These are phyloP conservation scores for Hofmannophila pseudospretella DNA, from an alignment of 2,888 invertebrate species.

Conservation along the genomic window DNA sequence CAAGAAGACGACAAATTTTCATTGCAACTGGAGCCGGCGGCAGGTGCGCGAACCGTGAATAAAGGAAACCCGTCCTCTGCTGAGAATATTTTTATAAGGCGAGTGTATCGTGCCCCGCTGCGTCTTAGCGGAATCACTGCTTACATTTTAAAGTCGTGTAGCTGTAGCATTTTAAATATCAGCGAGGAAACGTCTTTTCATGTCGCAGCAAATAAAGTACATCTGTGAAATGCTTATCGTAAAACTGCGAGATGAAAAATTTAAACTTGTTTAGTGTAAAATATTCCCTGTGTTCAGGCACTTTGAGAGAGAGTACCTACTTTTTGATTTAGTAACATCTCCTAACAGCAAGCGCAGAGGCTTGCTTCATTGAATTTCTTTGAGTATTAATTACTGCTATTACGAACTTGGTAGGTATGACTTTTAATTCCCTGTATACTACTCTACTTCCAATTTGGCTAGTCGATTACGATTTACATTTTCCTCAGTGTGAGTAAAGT, in stretches of 20 bases:
- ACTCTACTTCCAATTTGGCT: too few relatives aligned
- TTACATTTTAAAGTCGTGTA: constrained; percentile 42
- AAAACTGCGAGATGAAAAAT: not conserved
- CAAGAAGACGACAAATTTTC: constrained; percentile 63
- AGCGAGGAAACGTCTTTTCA: constrained; percentile 23
- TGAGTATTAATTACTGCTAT: not conserved
- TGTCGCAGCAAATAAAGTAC: constrained; percentile 14
- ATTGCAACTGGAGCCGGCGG: constrained; percentile 42
- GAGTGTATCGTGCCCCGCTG: constrained; percentile 25
- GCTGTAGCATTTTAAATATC: constrained; percentile 35
- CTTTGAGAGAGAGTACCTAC: too few relatives aligned
- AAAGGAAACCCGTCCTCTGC: constrained; percentile 43
- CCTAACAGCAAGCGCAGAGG: too few relatives aligned
- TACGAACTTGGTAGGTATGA: not conserved
- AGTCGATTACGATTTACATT: too few relatives aligned
- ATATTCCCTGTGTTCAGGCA: not conserved
- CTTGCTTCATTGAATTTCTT: too few relatives aligned
- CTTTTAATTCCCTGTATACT: too few relatives aligned
- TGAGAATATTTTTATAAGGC: constrained; percentile 56
- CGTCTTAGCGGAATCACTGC: constrained; percentile 36
- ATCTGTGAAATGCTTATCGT: constrained; percentile 2
- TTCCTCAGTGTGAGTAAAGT: too few relatives aligned
- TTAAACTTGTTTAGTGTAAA: not conserved
- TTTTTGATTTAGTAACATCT: too few relatives aligned
- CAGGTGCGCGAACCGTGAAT: constrained; percentile 59